These are phyloP conservation scores for Tiliqua scincoides DNA, from an alignment of 2,113 vertebrate genomes.

Conservation along the genomic window DNA sequence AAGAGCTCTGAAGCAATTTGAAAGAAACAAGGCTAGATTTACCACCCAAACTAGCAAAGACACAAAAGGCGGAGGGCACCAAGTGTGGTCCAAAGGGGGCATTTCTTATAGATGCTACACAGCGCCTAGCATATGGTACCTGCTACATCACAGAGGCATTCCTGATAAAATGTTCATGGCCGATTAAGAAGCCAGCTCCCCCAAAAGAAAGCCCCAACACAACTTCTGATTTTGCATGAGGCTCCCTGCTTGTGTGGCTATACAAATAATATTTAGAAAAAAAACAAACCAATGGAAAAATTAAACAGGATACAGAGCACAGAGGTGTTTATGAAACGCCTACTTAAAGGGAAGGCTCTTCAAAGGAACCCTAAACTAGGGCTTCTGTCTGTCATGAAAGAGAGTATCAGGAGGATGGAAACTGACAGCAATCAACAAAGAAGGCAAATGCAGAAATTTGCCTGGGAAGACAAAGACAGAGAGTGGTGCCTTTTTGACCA, in stretches of 20 bases:
- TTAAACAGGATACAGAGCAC: slow-evolving; percentile 11
- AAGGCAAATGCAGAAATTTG: slow-evolving; percentile 64
- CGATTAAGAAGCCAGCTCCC: not conserved
- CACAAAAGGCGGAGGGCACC: not conserved
- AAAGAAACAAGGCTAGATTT: not conserved
- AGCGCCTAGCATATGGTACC: not conserved
- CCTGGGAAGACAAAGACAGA: slow-evolving; percentile 54
- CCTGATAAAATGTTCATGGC: not conserved
- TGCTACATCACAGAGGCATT: not conserved
- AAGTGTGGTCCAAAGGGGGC: not conserved
- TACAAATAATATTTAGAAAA: not conserved
- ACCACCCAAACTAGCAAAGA: not conserved
- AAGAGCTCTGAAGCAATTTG: not conserved
- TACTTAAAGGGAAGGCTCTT: not conserved
- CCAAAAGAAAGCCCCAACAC: slow-evolving; percentile 8
- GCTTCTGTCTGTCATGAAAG: slow-evolving; percentile 43
- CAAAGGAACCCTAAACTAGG: slow-evolving; percentile 16
- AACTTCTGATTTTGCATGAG: slow-evolving; percentile 11
- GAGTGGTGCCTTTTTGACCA: slow-evolving; percentile 34
- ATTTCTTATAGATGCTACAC: not conserved
- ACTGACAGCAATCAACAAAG: slow-evolving; percentile 54
- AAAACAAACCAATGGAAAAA: slow-evolving; percentile 4
- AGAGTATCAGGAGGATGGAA: slow-evolving; percentile 42
- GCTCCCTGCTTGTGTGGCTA: not conserved
- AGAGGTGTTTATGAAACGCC: slow-evolving; percentile 23